A percentile compares a stretch with the other conserved stretches of the same genome.
These are phyloP conservation scores for Eptesicus fuscus DNA, from an alignment of 2,113 vertebrate species.

Conservation along the genomic window DNA sequence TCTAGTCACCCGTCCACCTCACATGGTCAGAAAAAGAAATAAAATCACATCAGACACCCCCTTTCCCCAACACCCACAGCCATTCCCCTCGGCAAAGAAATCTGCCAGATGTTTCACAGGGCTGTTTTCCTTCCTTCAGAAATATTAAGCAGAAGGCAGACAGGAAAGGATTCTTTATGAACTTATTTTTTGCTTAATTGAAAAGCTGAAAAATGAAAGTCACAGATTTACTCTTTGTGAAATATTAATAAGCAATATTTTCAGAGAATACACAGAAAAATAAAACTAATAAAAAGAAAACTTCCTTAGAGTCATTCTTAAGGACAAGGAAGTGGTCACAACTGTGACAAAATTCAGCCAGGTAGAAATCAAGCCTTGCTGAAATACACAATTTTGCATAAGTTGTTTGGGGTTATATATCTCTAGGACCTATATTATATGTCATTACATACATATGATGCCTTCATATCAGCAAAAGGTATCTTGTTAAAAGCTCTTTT, in stretches of 20 bases:
- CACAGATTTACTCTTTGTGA: not conserved
- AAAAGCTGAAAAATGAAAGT: conserved; percentile 30
- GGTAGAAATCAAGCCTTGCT: conserved; percentile 38
- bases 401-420: not conserved
- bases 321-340: conserved; percentile 55
- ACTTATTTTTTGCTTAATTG: conserved; percentile 3
- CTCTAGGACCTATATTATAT: not conserved
- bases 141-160: not conserved
- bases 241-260: not conserved
- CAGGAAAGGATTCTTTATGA: not conserved
- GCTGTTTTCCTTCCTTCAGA: not conserved
- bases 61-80: fast-evolving
- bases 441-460: not conserved
- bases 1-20: not conserved
- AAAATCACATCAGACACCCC: not conserved
- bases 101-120: not conserved
- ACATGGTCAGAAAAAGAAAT: not conserved
- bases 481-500: conserved; percentile 2
- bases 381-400: conserved; percentile 47
- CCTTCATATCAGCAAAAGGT: not conserved
- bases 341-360: conserved; percentile 50
- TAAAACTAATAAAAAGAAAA: conserved; percentile 48
- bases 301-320: not conserved
- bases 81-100: not conserved
- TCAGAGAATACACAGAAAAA: not conserved